A percentile compares a stretch with the other conserved stretches of the same genome.
phyloP scores from a whole-genome alignment of 2,888 invertebrate species.

The Nemurella pictetii region DNA sequence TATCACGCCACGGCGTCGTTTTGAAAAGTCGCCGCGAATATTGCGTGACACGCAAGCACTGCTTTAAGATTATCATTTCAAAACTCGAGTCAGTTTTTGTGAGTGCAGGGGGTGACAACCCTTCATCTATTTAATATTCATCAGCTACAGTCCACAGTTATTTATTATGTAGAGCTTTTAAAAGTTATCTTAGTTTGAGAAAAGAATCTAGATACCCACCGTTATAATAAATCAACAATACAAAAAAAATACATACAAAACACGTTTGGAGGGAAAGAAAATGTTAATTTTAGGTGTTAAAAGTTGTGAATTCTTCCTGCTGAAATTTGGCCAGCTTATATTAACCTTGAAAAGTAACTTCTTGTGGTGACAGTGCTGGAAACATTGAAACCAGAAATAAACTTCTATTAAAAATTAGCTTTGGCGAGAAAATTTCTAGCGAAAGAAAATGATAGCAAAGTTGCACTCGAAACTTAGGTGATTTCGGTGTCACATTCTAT shows the following conservation, averaged over 20 bases:
- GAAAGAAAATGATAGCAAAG: no score
- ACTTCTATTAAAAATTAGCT: no score
- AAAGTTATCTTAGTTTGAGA: not conserved
- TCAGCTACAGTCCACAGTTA: not conserved
- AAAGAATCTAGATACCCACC: not conserved
- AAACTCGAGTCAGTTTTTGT: not conserved
- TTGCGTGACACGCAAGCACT: not conserved
- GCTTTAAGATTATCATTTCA: not conserved
- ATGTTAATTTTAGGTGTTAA: not conserved
- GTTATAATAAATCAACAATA: not conserved
- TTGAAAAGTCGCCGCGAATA: not conserved
- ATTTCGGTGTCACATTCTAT: no score
- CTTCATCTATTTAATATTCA: not conserved
- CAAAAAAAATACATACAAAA: not conserved
- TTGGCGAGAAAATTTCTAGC: no score
- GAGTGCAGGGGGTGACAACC: not conserved
- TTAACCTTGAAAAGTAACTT: no score
- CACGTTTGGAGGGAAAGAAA: not conserved
- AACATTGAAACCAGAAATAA: no score
- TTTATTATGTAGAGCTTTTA: not conserved
- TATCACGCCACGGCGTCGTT: not conserved
- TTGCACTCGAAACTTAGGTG: no score
- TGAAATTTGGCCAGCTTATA: no score
- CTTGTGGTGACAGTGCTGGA: no score
- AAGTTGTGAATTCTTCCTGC: no score